Evolutionary conservation across 2,797 vertebrate genomes (phyloP).

Genomic region (Helicolenus hilgendorfi): DNA sequence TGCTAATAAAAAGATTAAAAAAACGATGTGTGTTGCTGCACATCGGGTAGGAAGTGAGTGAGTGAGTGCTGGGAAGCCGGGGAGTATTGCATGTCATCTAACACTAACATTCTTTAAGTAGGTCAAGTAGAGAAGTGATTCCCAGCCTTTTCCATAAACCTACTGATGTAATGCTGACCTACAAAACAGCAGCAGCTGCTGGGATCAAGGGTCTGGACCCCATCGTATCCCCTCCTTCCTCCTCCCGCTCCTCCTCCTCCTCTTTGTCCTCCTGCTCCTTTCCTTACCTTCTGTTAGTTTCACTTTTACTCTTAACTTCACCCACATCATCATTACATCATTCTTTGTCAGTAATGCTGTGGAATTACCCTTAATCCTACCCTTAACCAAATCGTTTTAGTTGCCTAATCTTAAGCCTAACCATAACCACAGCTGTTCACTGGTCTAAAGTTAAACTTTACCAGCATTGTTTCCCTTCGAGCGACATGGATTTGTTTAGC

Average conservation of each 20-base stretch:
- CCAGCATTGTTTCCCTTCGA: neutral
- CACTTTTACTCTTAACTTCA: neutral
- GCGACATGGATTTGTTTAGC: neutral
- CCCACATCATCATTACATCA: slow-evolving; percentile 5
- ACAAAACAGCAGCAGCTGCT: slow-evolving; percentile 86
- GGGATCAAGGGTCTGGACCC: slow-evolving; percentile 73
- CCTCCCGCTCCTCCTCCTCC: slow-evolving; percentile 3
- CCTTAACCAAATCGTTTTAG: neutral
- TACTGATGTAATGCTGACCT: slow-evolving; percentile 87
- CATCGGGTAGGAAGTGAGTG: slow-evolving; percentile 68
- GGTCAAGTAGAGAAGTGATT: slow-evolving; percentile 84
- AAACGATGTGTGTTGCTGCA: slow-evolving; percentile 67
- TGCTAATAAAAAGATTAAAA: slow-evolving; percentile 73
- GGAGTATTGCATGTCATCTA: slow-evolving; percentile 80
- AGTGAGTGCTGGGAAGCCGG: slow-evolving; percentile 70
- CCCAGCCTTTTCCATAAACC: slow-evolving; percentile 82
- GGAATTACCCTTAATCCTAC: slow-evolving; percentile 4
- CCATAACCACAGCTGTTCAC: slow-evolving; percentile 21
- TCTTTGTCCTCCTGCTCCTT: neutral
- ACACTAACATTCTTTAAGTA: slow-evolving; percentile 87
- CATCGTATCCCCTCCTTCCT: slow-evolving; percentile 36
- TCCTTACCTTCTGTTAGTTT: neutral
- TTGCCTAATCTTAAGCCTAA: slow-evolving; percentile 9
- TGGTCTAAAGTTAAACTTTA: neutral
- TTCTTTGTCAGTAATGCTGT: neutral